Evolutionary conservation across 2,797 vertebrate species (phyloP), one percentile per base, ranked within the genome.

Genomic region (Rachycentron canadum): DNA sequence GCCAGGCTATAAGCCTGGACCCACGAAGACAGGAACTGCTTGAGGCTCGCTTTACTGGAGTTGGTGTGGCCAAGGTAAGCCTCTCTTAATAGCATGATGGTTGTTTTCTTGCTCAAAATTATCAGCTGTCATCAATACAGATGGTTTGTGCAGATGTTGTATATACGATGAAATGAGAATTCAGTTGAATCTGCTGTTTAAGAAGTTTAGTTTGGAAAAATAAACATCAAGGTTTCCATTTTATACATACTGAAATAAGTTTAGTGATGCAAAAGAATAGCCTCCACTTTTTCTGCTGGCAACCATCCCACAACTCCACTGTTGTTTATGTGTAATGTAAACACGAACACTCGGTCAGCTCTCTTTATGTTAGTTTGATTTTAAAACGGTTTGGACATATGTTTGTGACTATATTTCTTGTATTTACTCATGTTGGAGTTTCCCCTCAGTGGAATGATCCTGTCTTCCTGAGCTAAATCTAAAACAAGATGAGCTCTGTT

Each of bases 21-120:
- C 97, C 96, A 68, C 95, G 96, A 73, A 94, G 96, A 83, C 97
- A 98, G 93, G 97, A 98, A 79, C 95, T 98, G 78, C 92, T 98
- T 61, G 97, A 98, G 89, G 97, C 97, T 86, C 95, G 97, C 77
- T 98, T 98, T 93, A 97, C 96, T 1, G 97, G 97, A 89, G 95
- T 96, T 2, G 97, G 96, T 69, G 96, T 98, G 82, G 94, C 96
- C 79, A 98, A 97, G 96, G 97, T 98, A 63, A 40, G 81, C 25
- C 69, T 72, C 17, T 71, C n/a, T 56, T 52, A 62, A 61, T 38
- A 30, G 7, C 41, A 9, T 55, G 9, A 26, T 49, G 23, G 25
- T 53, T 55, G 17, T 58, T 76, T 52, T 65, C 30, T 57, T 56
- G 11, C 21, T 65, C 4, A 71, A n/a, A 71, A 26, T 53, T 1